Base-by-base conservation (phyloP, 2,797 vertebrate species). In the Enteromius afrohamiltoni region DNA sequence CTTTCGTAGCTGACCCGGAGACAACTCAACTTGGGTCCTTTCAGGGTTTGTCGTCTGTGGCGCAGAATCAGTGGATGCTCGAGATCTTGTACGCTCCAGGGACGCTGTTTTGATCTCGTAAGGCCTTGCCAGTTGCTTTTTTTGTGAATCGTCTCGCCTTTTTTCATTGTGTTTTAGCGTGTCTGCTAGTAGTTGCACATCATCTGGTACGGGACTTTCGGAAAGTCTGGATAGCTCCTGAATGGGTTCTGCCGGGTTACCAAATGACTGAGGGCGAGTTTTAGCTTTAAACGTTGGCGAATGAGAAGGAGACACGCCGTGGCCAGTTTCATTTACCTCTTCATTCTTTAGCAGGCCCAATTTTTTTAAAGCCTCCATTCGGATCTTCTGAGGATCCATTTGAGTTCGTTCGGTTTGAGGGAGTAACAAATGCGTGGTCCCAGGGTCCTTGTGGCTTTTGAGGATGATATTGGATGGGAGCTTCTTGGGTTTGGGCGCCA, bases 401-500 rank as follows among this genome's bases (percentile, higher is more conserved):
- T 84, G 1, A 40, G 65, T 2, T 78, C 85, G 84, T 31, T 93
- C 93, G 11, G 68, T 53, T 47, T 82, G 37, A 0, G 83, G 14
- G 2, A 89, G 58, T 23, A 84, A 42, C 0, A 83, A 80, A 65
- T 81, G 83, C 14, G 90, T 87, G 13, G 80, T 76, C n/a, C 81
- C 37, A 1, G 74, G 6, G 1, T 42, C 77, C 80, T 91, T 94
- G 79, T 92, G 90, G 6, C 93, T 95, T 87, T 96, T 98, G 80
- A 98, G 88, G 55, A 97, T 84, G 23, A 99, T 99, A 83, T 96
- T 98, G 1, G 97, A 91, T 0, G 98, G 97, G 84, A 98, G 85
- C 87, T 92, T 96, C 77, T 96, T 96, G 1, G 97, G 95, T 85
- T 98, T 99, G 2, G 97, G 96, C 14, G 96, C 95, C 76, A 95